Percentiles rank a stretch among this genome's conserved stretches.
These are phyloP conservation scores for Eupithecia abbreviata DNA, from an alignment of 2,888 invertebrate genomes.

Conservation along the genomic window DNA sequence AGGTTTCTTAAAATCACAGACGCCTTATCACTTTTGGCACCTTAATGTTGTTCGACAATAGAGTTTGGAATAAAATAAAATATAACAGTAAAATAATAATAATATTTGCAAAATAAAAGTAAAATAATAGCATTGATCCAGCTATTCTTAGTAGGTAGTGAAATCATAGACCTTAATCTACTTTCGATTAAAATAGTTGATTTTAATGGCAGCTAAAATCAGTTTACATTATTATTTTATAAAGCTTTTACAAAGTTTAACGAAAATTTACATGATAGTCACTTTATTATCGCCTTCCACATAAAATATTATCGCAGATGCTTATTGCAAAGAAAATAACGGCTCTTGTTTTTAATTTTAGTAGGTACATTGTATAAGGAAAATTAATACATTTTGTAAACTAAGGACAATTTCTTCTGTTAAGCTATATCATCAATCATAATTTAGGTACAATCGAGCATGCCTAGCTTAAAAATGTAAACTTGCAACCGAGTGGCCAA, in stretches of 20 bases:
- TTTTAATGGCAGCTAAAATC: slow-evolving; percentile 69
- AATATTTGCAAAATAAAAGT: slow-evolving; percentile 1
- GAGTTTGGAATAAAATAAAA: background rate
- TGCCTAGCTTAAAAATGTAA: background rate
- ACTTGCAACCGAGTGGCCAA: background rate
- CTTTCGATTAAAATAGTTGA: slow-evolving; percentile 30
- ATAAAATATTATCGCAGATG: slow-evolving; percentile 77
- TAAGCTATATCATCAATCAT: background rate
- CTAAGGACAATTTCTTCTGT: background rate
- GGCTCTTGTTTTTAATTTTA: background rate
- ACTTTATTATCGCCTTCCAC: slow-evolving; percentile 48
- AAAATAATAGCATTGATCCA: background rate
- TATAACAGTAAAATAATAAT: background rate
- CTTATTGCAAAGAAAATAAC: slow-evolving; percentile 67
- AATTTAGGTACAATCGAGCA: background rate
- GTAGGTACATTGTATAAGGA: background rate
- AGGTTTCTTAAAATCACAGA: slow-evolving; percentile 39
- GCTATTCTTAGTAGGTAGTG: background rate
- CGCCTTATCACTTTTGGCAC: slow-evolving; percentile 34
- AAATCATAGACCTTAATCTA: background rate
- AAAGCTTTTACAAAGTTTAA: slow-evolving; percentile 51
- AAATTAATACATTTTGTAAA: background rate
- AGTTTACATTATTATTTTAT: slow-evolving; percentile 31
- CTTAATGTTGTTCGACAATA: slow-evolving; percentile 16
- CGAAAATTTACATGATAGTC: slow-evolving; percentile 30